Base-by-base conservation (phyloP, 1,140 invertebrate genomes). In the Lepidurus arcticus region DNA sequence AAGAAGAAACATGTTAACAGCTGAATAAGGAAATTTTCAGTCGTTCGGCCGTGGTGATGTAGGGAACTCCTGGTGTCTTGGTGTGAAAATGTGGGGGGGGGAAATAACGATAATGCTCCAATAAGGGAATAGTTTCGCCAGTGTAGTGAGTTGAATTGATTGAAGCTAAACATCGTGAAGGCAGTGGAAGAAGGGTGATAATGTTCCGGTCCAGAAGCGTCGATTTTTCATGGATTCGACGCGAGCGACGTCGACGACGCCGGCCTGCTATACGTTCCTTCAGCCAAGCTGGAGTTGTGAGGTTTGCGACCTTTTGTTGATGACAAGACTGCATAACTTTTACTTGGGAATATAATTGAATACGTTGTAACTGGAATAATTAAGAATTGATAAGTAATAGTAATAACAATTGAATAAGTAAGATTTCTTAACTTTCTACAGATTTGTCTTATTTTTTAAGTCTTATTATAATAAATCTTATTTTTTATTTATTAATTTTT, bases 161-260 rank as follows among this genome's bases (percentile, higher is more conserved):
- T 47, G 16, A 47, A 11, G 45, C 6, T 10, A 16, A 10, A 47
- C 3, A 47, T 16, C 16, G 45, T 47, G 45, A 47, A 11, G 16
- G 45, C 10, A n/a, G 13, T 65, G 53, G 16, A 65, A 21, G 44
- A 47, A 75, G 44, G n/a, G 43, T 13, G 47, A 65, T 42, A 16
- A 78, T 78, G 78, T 78, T 78, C n/a, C 78, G 78, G 44, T 78
- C 78, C 43, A 73, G 44, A 21, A 78, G 78, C 42, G 44, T 78
- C 34, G 78, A 78, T 78, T 74, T 78, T 47, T 78, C 78, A 74
- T 78, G 74, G 73, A 78, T 78, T 74, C 78, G 78, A 73, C 73
- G 76, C 24, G 44, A 65, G 21, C 53, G 73, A 42, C 65, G 78
- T 44, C 73, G 73, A 74, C 74, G 44, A 44, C 43, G 73, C 44